Conservation (phyloP, 2,888 invertebrate genomes). For the Bimastos eiseni region DNA sequence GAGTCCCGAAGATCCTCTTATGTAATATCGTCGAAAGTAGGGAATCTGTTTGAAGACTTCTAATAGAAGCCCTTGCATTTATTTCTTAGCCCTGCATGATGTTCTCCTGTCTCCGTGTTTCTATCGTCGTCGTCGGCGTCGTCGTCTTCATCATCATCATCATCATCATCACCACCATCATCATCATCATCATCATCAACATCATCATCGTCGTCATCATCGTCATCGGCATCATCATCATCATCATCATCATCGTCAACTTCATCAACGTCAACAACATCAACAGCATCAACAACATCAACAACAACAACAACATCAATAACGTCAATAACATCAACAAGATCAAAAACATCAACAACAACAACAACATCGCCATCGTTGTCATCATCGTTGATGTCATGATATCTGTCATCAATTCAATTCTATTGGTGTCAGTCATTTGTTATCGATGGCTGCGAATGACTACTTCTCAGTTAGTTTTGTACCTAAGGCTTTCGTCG, state of each 20-base stretch:
- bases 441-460: too few relatives aligned
- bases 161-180: not conserved
- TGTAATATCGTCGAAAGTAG: not conserved
- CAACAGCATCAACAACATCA: too few relatives aligned
- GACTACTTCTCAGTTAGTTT: too few relatives aligned
- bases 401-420: too few relatives aligned
- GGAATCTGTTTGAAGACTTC: not conserved
- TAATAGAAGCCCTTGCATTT: not conserved
- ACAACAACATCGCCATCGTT: too few relatives aligned
- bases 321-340: too few relatives aligned
- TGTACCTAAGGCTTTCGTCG: too few relatives aligned
- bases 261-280: not conserved
- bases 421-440: too few relatives aligned
- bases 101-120: not conserved
- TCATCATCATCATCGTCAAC: not conserved
- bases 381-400: too few relatives aligned
- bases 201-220: not conserved
- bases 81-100: not conserved
- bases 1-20: not conserved
- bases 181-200: not conserved
- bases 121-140: not conserved
- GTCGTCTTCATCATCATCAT: not conserved
- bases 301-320: too few relatives aligned
- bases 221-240: not conserved
- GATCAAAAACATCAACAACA: too few relatives aligned